Conservation (phyloP, 2,113 vertebrate species). For the Choloepus hoffmanni region DNA sequence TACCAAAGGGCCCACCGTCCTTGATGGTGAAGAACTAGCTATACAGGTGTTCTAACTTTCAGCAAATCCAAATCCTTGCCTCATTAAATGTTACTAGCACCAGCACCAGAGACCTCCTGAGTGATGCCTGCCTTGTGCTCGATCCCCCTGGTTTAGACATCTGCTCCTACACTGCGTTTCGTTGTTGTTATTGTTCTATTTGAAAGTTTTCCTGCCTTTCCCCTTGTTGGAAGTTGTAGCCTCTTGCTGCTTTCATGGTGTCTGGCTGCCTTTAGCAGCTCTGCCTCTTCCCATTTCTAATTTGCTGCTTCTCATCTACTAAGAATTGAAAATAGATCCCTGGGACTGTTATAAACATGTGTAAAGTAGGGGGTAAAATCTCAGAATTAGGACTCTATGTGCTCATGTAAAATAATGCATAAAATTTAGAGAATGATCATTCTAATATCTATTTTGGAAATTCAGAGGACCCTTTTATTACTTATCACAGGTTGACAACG, state of each 20-base stretch:
- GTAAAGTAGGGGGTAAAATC: background rate
- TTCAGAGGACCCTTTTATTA: background rate
- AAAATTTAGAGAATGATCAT: background rate
- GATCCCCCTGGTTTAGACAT: background rate
- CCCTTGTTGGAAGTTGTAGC: background rate
- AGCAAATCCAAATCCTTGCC: background rate
- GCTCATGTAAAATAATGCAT: background rate
- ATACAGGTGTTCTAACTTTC: background rate
- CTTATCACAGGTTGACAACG: background rate
- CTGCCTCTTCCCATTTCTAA: background rate
- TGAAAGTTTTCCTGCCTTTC: background rate
- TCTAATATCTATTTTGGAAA: background rate
- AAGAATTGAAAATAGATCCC: background rate
- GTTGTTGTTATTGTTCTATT: background rate
- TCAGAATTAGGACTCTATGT: background rate
- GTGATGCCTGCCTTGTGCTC: background rate
- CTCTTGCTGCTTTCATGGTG: background rate
- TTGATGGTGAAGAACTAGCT: background rate
- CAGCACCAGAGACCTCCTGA: background rate
- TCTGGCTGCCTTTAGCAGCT: background rate
- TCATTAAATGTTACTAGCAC: background rate
- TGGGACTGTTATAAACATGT: background rate
- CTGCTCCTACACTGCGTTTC: background rate
- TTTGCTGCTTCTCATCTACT: background rate
- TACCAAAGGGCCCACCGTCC: background rate